phyloP scores from a whole-genome alignment of 2,888 invertebrate genomes.

The Agonopterix subpropinquella region DNA sequence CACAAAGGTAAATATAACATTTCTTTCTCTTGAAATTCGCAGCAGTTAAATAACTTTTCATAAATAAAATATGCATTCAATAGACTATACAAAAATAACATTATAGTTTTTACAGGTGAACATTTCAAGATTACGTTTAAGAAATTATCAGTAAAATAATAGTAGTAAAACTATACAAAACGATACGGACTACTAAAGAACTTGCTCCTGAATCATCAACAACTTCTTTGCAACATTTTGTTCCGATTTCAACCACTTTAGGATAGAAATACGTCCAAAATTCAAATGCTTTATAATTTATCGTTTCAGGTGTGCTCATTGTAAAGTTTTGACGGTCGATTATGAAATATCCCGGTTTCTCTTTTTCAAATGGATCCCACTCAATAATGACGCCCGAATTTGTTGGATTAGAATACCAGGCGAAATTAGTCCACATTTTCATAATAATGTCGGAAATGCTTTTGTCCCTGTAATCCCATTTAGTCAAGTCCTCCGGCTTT shows the following conservation, averaged over 20 bases:
- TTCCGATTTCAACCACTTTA: constrained; percentile 81
- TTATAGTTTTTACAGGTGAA: constrained; percentile 21
- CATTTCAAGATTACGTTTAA: constrained; percentile 21
- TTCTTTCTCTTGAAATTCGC: constrained; percentile 18
- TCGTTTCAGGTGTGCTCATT: constrained; percentile 80
- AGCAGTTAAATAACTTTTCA: constrained; percentile 23
- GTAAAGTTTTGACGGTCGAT: constrained; percentile 84
- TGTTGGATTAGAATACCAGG: constrained; percentile 82
- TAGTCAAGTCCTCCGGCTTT: constrained; percentile 71
- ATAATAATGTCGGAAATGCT: constrained; percentile 86
- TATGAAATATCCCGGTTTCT: constrained; percentile 82
- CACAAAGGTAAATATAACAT: constrained; percentile 18
- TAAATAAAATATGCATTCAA: constrained; percentile 50
- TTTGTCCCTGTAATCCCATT: constrained; percentile 87
- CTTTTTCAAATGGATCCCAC: constrained; percentile 83
- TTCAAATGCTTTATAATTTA: constrained; percentile 85
- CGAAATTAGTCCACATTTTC: constrained; percentile 88
- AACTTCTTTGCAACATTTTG: constrained; percentile 82
- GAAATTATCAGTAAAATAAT: constrained; percentile 41
- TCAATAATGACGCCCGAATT: constrained; percentile 82
- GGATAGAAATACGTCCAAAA: constrained; percentile 93
- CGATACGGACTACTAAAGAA: constrained; percentile 27
- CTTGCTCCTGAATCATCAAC: constrained; percentile 54
- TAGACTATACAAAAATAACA: constrained; percentile 67
- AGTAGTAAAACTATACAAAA: constrained; percentile 38